Percentiles rank a stretch among this genome's conserved stretches.
These are phyloP conservation scores for Sminthopsis crassicaudata DNA, from an alignment of 2,113 vertebrate species.

Conservation along the genomic window DNA sequence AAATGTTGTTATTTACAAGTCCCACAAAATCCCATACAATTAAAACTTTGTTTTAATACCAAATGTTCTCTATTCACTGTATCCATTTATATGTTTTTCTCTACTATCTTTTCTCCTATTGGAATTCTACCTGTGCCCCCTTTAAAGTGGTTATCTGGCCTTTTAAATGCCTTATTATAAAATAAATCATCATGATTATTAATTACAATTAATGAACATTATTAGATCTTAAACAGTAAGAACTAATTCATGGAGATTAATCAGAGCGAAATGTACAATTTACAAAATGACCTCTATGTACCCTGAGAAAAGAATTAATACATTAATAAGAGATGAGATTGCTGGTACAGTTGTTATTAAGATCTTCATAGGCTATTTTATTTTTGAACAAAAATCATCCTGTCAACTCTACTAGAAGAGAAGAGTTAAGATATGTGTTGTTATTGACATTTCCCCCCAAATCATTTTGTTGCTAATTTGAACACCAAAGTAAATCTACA, in stretches of 20 bases:
- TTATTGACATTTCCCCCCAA: not conserved
- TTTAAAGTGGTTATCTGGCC: slow-evolving; percentile 44
- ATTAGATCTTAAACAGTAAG: slow-evolving; percentile 54
- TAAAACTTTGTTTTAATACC: slow-evolving; percentile 8
- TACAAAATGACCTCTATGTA: slow-evolving; percentile 59
- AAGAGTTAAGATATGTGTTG: not conserved
- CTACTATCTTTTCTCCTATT: not conserved
- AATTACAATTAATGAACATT: slow-evolving; percentile 54
- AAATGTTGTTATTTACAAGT: not conserved
- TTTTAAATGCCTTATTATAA: slow-evolving; percentile 50
- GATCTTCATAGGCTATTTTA: not conserved
- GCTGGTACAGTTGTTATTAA: slow-evolving; percentile 21
- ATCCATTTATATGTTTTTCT: not conserved
- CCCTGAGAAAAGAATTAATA: slow-evolving; percentile 15
- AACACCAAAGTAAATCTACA: not conserved
- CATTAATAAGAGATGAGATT: slow-evolving; percentile 40
- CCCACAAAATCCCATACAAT: not conserved
- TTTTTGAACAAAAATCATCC: not conserved
- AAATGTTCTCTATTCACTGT: fast-evolving
- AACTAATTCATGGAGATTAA: slow-evolving; percentile 42
- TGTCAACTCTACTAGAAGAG: not conserved
- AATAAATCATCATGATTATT: slow-evolving; percentile 54
- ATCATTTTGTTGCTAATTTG: not conserved
- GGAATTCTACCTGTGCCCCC: not conserved
- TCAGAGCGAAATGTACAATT: slow-evolving; percentile 56